phyloP scores from a whole-genome alignment of 2,888 invertebrate species.

The Plagodis dolabraria region DNA sequence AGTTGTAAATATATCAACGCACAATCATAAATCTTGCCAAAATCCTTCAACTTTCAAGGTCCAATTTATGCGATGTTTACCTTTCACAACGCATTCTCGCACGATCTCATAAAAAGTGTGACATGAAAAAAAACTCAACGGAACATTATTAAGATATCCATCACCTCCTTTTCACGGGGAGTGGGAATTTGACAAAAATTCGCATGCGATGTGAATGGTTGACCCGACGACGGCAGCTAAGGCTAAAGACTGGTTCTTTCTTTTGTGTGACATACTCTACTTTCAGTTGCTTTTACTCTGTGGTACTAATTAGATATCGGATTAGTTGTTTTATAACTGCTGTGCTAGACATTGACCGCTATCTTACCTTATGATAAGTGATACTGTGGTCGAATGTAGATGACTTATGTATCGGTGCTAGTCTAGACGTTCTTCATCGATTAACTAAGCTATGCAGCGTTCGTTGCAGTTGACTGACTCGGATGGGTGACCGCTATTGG shows the following conservation, averaged over 20 bases:
- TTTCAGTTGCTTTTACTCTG: slow-evolving; percentile 41
- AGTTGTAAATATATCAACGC: slow-evolving; percentile 17
- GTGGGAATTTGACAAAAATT: slow-evolving; percentile 23
- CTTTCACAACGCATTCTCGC: slow-evolving; percentile 41
- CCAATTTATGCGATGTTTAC: slow-evolving; percentile 31
- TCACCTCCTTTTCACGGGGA: slow-evolving; percentile 25
- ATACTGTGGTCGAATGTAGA: too few species aligned
- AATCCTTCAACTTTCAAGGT: slow-evolving; percentile 29
- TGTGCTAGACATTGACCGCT: too few species aligned
- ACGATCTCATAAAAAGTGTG: slow-evolving; percentile 35
- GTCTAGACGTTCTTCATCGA: too few species aligned
- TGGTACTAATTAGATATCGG: slow-evolving; percentile 8
- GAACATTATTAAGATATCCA: slow-evolving; percentile 38
- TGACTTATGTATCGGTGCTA: too few species aligned
- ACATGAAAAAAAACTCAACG: slow-evolving; percentile 30
- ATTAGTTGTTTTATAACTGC: too few species aligned
- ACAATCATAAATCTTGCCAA: slow-evolving; percentile 20
- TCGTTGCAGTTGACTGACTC: too few species aligned
- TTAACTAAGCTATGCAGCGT: too few species aligned
- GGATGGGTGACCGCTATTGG: too few species aligned
- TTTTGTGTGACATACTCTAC: slow-evolving; percentile 28
- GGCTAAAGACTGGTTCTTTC: slow-evolving; percentile 9
- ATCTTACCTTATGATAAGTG: too few species aligned
- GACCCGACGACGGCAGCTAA: not conserved
- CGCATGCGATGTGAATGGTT: slow-evolving; percentile 15